Percentiles rank a stretch among this genome's conserved stretches.
Evolutionary conservation across 2,888 invertebrate species (phyloP).

Genomic region (Schizotus pectinicornis): DNA sequence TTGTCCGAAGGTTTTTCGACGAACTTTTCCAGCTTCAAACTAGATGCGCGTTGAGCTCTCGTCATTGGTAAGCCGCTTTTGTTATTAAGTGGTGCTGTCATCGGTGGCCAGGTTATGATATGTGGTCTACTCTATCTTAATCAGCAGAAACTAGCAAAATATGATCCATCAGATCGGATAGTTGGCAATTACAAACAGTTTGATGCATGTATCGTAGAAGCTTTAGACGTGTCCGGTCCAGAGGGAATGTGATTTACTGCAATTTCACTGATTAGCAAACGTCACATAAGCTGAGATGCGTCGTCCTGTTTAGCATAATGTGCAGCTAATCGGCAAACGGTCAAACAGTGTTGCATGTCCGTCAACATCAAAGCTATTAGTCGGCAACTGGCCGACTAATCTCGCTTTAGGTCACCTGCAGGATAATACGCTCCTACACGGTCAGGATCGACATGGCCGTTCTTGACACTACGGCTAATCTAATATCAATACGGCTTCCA

Average conservation of each 20-base stretch:
- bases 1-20: slow-evolving; percentile 1
- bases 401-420: slow-evolving; percentile 43
- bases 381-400: slow-evolving; percentile 41
- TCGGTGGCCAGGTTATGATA: neutral
- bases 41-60: too few species aligned
- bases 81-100: too few species aligned
- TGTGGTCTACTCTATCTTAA: slow-evolving; percentile 37
- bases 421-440: slow-evolving; percentile 24
- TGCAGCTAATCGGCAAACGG: slow-evolving; percentile 53
- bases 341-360: slow-evolving; percentile 48
- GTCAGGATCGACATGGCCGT: slow-evolving; percentile 18
- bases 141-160: slow-evolving; percentile 41
- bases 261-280: slow-evolving; percentile 54
- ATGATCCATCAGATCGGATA: slow-evolving; percentile 45
- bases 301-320: slow-evolving; percentile 56
- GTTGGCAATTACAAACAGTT: slow-evolving; percentile 48
- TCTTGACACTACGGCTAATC: slow-evolving; percentile 23
- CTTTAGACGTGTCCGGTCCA: slow-evolving; percentile 51
- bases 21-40: too few species aligned
- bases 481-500: slow-evolving; percentile 11
- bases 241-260: slow-evolving; percentile 56
- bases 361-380: slow-evolving; percentile 53
- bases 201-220: slow-evolving; percentile 49
- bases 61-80: too few species aligned
- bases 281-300: slow-evolving; percentile 54